Conservation (phyloP, 2,113 vertebrate species). For the Zosterops hypoxanthus region DNA sequence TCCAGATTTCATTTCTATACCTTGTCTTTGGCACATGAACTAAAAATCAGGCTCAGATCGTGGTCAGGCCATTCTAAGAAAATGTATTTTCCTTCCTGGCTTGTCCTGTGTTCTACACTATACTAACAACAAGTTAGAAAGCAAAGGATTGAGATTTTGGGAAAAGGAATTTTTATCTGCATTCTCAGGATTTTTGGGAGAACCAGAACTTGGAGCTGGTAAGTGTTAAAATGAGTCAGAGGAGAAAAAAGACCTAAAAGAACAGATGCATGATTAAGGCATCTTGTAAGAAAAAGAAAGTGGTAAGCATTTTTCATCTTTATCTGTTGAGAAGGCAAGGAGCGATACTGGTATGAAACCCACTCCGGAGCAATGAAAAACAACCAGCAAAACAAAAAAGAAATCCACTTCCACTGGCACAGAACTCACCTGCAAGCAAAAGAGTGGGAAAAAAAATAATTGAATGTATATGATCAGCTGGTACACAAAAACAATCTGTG, state of each 20-base stretch:
- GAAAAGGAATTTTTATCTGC: neutral
- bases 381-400: neutral
- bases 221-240: slow-evolving; percentile 26
- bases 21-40: neutral
- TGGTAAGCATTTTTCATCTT: neutral
- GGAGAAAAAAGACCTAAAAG: neutral
- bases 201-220: neutral
- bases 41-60: neutral
- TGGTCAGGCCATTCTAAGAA: neutral
- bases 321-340: neutral
- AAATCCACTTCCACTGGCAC: neutral
- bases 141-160: neutral
- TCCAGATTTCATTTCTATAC: neutral
- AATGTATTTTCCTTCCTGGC: neutral
- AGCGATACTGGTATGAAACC: neutral
- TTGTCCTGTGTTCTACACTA: neutral
- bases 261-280: neutral
- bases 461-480: rapidly evolving
- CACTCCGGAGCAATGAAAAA: neutral
- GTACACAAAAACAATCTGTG: neutral
- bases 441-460: neutral
- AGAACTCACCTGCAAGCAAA: neutral
- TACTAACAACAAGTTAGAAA: neutral
- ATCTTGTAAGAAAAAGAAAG: neutral
- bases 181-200: neutral